These are phyloP conservation scores for Cyphomyrmex costatus DNA, from an alignment of 1,140 invertebrate species.

Conservation along the genomic window DNA sequence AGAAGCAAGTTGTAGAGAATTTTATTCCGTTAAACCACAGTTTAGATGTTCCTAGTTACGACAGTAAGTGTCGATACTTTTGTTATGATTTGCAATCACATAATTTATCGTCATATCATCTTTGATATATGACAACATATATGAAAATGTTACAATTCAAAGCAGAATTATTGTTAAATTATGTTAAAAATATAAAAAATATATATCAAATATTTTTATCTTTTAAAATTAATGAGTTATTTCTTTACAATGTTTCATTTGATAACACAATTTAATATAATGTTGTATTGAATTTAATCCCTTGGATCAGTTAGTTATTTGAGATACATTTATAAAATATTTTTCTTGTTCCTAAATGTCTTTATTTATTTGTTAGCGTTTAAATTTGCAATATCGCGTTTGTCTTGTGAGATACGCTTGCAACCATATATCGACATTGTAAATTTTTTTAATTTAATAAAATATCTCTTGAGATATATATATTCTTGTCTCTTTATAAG, in stretches of 20 bases:
- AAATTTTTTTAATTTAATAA: no score
- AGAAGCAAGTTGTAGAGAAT: conserved; percentile 42
- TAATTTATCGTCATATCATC: not conserved
- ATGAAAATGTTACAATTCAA: not conserved
- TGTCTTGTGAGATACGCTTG: not conserved
- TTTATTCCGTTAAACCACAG: conserved; percentile 48
- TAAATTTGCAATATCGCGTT: not conserved
- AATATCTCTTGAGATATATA: no score
- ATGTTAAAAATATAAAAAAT: not conserved
- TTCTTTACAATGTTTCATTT: not conserved
- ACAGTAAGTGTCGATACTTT: not conserved
- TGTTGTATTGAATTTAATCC: not conserved
- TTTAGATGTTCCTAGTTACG: not conserved
- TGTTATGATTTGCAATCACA: not conserved
- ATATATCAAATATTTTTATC: not conserved
- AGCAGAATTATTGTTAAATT: not conserved
- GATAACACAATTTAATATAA: not conserved
- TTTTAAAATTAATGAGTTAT: not conserved
- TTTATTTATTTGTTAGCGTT: not conserved
- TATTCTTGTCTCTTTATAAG: no score
- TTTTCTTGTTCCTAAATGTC: not conserved
- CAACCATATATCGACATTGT: no score
- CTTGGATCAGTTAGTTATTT: not conserved
- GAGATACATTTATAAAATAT: not conserved
- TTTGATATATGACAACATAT: no score